Percentiles rank a stretch among this genome's conserved stretches.
These are phyloP conservation scores for Halocaridina rubra DNA, from an alignment of 2,888 invertebrate species.

Conservation along the genomic window DNA sequence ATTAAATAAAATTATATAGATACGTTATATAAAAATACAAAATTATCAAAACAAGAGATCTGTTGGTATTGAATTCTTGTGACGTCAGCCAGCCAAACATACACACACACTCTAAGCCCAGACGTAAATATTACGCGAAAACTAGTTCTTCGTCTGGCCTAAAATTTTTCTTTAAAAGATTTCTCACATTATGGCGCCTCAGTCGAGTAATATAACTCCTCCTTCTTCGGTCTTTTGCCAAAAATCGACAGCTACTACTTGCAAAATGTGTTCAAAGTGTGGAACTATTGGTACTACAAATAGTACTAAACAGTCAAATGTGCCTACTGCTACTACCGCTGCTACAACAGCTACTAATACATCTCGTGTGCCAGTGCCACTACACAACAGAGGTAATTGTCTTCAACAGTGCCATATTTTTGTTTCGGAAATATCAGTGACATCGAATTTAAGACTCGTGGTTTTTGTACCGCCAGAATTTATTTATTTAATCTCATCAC, in stretches of 20 bases:
- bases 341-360: background rate
- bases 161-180: background rate
- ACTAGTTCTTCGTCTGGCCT: slow-evolving; percentile 32
- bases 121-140: slow-evolving; percentile 52
- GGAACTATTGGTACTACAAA: background rate
- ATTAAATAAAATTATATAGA: background rate
- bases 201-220: slow-evolving; percentile 33
- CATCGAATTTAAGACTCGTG: no score
- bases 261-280: slow-evolving; percentile 48
- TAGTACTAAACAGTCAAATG: background rate
- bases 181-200: slow-evolving; percentile 42
- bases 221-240: slow-evolving; percentile 21
- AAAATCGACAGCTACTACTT: slow-evolving; percentile 11
- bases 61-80: slow-evolving; percentile 55
- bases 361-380: background rate
- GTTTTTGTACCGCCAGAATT: no score
- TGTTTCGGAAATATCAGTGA: no score
- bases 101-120: slow-evolving; percentile 24
- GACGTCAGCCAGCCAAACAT: slow-evolving; percentile 31
- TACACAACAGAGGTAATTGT: slow-evolving; percentile 16
- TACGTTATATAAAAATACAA: no score
- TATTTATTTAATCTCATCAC: no score
- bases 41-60: slow-evolving; percentile 8
- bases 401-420: no score
- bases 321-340: slow-evolving; percentile 4